Evolutionary conservation across 2,888 invertebrate genomes (phyloP), one percentile per base, ranked within the genome.

Genomic region (Nemotelus nigrinus): DNA sequence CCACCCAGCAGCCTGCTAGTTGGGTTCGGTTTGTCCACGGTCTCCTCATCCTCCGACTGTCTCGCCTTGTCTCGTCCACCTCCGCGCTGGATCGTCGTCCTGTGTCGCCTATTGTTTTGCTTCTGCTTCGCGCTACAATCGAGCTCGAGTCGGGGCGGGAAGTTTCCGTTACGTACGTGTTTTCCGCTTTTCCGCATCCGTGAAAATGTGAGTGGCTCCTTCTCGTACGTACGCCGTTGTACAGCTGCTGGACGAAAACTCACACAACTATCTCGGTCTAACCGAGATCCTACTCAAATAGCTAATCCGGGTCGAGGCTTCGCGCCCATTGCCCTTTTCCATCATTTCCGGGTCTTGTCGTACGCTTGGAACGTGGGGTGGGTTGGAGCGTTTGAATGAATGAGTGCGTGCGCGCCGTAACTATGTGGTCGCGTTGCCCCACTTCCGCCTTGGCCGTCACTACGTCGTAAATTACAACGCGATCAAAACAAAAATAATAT

Each of bases 401-500:
- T 70, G 70, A 43, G 70, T 70, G 70, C 70, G 70, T 70, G 70
- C 70, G 70, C 70, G 70, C 55, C 41, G 41, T 53, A 70, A 55
- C 70, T 47, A 55, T 55, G 55, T 41, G 8, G n/a, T 39, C 2
- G 48, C 41, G 55, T 43, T 25, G 55, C 53, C 70, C 70, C 39
- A 53, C n/a, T 55, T 43, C 8, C 43, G 50, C 7, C 70, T 4
- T 25, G 43, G n/a, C 10, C 43, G 45, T n/a, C 47, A 44, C 10
- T n/a, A 70, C 70, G 70, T 70, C 70, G 70, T 70, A 70, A 70
- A 70, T 70, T 70, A 70, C 70, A 70, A 70, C 70, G 70, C 53
- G 55, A 70, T 70, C 70, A 70, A 70, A 70, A 70, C 70, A 70
- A 47, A 70, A 53, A 70, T 55, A 55, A 70, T 43, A 55, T 55